phyloP scores from a whole-genome alignment of 2,797 vertebrate genomes.

The Ctenopoma kingsleyae region DNA sequence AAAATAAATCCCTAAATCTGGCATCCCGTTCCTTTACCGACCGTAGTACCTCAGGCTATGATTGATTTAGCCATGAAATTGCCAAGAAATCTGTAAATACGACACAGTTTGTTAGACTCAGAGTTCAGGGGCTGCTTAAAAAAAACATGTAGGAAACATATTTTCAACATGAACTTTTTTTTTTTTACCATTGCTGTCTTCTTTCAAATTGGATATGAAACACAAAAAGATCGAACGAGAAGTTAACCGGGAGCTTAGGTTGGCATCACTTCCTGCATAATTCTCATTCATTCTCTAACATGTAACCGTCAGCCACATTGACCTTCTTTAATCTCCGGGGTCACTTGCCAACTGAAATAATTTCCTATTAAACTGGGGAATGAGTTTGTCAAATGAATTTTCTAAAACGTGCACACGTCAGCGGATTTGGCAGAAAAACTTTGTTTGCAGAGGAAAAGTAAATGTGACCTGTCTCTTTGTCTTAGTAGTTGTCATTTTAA shows the following conservation, averaged over 20 bases:
- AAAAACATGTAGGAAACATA: background rate
- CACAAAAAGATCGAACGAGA: background rate
- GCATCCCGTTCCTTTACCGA: background rate
- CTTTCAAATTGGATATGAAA: background rate
- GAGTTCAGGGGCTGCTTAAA: slow-evolving; percentile 8
- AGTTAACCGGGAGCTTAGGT: slow-evolving; percentile 2
- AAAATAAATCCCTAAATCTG: slow-evolving; percentile 21
- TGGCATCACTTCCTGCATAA: background rate
- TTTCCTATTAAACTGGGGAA: slow-evolving; percentile 10
- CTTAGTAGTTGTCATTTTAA: slow-evolving; percentile 12
- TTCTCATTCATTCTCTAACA: slow-evolving; percentile 2
- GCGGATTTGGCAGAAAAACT: background rate
- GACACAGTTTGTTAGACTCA: background rate
- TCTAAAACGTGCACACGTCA: slow-evolving; percentile 13
- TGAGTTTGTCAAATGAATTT: slow-evolving; percentile 5
- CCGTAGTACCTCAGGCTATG: background rate
- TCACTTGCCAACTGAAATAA: slow-evolving; percentile 6
- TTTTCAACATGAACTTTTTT: background rate
- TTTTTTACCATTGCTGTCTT: background rate
- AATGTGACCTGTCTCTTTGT: slow-evolving; percentile 13
- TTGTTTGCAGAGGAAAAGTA: slow-evolving; percentile 25
- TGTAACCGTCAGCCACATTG: slow-evolving; percentile 1
- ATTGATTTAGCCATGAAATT: background rate
- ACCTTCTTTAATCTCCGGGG: background rate
- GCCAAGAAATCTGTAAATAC: background rate